These are phyloP conservation scores for Calycopis cecrops DNA, from an alignment of 1,140 invertebrate species.

Conservation along the genomic window DNA sequence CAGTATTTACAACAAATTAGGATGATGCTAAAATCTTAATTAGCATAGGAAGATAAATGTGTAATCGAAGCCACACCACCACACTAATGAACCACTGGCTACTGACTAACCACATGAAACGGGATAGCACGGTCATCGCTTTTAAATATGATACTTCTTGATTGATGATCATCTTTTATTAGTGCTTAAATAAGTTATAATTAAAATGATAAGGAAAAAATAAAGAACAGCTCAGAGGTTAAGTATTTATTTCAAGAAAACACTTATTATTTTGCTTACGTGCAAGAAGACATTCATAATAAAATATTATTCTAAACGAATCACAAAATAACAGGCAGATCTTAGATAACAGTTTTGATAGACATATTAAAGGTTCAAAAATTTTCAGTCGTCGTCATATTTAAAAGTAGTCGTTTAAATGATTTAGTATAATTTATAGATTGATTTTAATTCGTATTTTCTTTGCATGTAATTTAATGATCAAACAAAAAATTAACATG, in stretches of 20 bases:
- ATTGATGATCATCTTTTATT: no score
- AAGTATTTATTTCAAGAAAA: constrained; percentile 12
- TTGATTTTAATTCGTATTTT: no score
- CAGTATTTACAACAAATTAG: no score
- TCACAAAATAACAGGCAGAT: constrained; percentile 63
- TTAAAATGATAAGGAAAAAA: background rate
- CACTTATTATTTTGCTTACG: constrained; percentile 15
- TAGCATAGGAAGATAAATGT: no score
- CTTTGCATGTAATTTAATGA: no score
- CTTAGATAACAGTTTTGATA: constrained; percentile 53
- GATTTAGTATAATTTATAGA: background rate
- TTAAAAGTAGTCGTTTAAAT: constrained; percentile 30
- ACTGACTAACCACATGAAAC: no score
- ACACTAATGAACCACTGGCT: no score
- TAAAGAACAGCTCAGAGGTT: background rate
- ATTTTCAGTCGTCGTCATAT: constrained; percentile 51
- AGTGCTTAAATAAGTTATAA: background rate
- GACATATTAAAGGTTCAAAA: constrained; percentile 60
- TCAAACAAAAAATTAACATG: no score
- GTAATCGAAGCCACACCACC: no score
- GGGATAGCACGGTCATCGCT: no score
- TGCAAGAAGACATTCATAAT: constrained; percentile 25
- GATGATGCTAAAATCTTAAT: no score
- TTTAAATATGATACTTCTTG: background rate
- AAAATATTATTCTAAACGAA: constrained; percentile 45